Evolutionary conservation across 2,797 vertebrate species (phyloP), one percentile per base, ranked within the genome.

Genomic region (Ispidina picta): DNA sequence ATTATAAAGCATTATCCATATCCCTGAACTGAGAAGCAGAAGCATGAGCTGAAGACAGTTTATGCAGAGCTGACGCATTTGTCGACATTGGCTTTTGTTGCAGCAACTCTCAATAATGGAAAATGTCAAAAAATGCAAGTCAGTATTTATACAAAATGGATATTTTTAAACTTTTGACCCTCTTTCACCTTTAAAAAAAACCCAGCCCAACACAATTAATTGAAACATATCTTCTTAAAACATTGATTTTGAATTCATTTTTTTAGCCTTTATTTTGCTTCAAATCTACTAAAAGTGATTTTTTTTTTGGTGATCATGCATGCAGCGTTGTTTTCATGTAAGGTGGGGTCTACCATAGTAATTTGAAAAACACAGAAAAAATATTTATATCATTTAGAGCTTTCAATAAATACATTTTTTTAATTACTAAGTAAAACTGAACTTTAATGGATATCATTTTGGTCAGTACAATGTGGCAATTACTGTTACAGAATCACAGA

Each of bases 381-480:
- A 72, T 83, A 91, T 16, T 69, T 60, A 81, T 59, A 70, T 39
- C 75, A 37, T 82, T 71, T 68, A 94, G 51, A 26, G 31, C 41
- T 74, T 88, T 33, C 76, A 49, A 64, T 52, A 78, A 87, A 69
- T 71, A 88, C 92, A 95, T 85, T 81, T 85, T 79, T 64, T 54
- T 37, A 91, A 75, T 35, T 73, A 93, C 83, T 58, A 96, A 93
- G 65, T 83, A 82, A 95, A 94, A 92, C 82, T 88, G 96, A 94
- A 89, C 83, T 89, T 87, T 83, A 23, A 70, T 83, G 86, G 86
- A 56, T 93, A 77, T 92, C 19, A 56, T 58, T 78, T 90, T 86
- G 81, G 56, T 75, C 56, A 71, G 70, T 88, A 83, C 68, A 94
- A 79, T 82, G 64, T 85, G 79, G 77, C 73, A 95, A 90, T 93